phyloP scores from a whole-genome alignment of 1,140 invertebrate genomes.

The Lineus longissimus region DNA sequence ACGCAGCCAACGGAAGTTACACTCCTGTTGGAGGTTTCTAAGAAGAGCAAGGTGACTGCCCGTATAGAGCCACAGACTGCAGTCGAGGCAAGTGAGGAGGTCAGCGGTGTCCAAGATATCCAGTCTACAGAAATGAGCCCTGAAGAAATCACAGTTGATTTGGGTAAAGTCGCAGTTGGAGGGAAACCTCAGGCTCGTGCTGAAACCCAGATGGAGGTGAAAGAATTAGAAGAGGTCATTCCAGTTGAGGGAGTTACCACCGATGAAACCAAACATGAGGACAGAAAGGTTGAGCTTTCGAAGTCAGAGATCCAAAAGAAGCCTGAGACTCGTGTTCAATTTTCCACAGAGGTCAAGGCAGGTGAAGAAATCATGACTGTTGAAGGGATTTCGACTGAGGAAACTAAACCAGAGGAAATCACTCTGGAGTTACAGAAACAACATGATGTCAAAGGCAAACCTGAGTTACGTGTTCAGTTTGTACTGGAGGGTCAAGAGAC shows the following conservation, averaged over 20 bases:
- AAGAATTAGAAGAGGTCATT: neutral
- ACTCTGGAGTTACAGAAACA: conserved; percentile 23
- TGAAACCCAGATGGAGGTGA: neutral
- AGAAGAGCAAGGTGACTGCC: neutral
- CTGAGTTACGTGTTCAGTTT: conserved; percentile 21
- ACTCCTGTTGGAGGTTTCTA: neutral
- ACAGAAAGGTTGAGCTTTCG: neutral
- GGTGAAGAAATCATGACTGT: conserved; percentile 22
- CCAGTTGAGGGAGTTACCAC: neutral
- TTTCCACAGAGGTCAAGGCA: conserved; percentile 18
- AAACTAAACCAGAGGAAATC: conserved; percentile 21
- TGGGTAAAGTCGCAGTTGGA: conserved; percentile 8
- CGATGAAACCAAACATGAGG: neutral
- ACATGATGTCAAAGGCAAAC: conserved; percentile 17
- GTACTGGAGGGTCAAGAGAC: conserved; percentile 20
- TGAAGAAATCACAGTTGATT: conserved; percentile 15
- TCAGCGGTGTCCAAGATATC: neutral
- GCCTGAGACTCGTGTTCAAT: neutral
- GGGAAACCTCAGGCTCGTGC: neutral
- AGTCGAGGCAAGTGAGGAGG: neutral
- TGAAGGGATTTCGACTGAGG: conserved; percentile 19
- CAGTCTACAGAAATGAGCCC: neutral
- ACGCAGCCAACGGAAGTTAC: conserved; percentile 10
- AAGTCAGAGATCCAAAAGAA: neutral
- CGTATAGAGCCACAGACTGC: neutral